Evolutionary conservation across 2,888 invertebrate species (phyloP).

Genomic region (Torymus aiolomorphi): DNA sequence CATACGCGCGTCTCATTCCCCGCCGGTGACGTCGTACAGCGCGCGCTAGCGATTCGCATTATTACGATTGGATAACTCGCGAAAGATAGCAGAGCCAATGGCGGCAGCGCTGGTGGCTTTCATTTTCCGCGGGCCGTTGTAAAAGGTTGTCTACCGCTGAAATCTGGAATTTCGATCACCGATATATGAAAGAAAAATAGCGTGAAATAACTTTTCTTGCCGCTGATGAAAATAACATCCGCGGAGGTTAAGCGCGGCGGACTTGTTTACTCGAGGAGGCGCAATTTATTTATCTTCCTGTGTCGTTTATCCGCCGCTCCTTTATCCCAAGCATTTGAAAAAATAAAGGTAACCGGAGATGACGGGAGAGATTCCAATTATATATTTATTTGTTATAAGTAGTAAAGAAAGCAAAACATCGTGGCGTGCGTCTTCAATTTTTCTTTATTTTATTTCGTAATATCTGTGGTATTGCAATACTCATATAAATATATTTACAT

Average conservation of each 20-base stretch:
- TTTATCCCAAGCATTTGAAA: background rate
- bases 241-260: constrained; percentile 3
- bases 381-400: too few relatives aligned
- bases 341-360: background rate
- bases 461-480: too few relatives aligned
- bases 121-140: constrained; percentile 25
- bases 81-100: constrained; percentile 48
- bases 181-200: constrained; percentile 52
- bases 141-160: constrained; percentile 14
- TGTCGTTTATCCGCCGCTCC: background rate
- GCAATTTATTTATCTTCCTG: constrained; percentile 37
- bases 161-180: constrained; percentile 50
- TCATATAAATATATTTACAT: too few relatives aligned
- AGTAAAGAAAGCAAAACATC: too few relatives aligned
- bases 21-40: background rate
- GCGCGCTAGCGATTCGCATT: constrained; percentile 43
- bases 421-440: too few relatives aligned
- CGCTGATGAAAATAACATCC: constrained; percentile 31
- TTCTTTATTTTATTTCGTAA: too few relatives aligned
- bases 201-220: constrained; percentile 53
- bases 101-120: constrained; percentile 34
- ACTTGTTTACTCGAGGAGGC: constrained; percentile 29
- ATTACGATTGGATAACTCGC: constrained; percentile 53
- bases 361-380: too few relatives aligned
- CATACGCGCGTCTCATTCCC: background rate